phyloP scores from a whole-genome alignment of 1,140 invertebrate species.

The Drosophila mojavensis region DNA sequence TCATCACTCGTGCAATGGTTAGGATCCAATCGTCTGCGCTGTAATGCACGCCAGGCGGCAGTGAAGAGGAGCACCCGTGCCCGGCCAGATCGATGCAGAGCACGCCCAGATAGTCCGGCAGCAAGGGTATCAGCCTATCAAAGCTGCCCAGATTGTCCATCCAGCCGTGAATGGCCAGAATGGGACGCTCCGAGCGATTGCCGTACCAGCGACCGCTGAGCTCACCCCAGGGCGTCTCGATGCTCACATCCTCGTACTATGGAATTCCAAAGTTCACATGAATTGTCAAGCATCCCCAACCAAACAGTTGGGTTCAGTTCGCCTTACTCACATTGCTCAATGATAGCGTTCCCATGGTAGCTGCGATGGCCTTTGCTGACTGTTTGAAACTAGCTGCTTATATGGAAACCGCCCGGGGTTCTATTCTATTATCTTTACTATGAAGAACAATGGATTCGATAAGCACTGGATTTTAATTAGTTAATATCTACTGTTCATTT shows the following conservation, averaged over 20 bases:
- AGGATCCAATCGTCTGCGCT: constrained; percentile 85
- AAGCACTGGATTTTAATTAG: constrained; percentile 8
- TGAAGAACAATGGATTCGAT: background rate
- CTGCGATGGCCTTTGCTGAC: constrained; percentile 17
- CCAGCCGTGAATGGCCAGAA: constrained; percentile 90
- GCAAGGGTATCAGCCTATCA: constrained; percentile 87
- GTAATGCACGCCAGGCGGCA: constrained; percentile 86
- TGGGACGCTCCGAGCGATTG: constrained; percentile 85
- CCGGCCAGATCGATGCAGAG: constrained; percentile 89
- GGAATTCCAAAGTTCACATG: no score
- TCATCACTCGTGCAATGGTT: constrained; percentile 85
- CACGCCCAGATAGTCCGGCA: constrained; percentile 86
- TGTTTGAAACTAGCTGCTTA: background rate
- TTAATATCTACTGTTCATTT: background rate
- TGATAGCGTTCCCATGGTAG: constrained; percentile 57
- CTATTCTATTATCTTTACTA: constrained; percentile 16
- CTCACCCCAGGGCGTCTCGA: constrained; percentile 87
- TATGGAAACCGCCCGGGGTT: background rate
- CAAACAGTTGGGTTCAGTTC: background rate
- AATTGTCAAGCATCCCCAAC: background rate
- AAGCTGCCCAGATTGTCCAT: constrained; percentile 90
- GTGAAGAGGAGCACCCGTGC: constrained; percentile 88
- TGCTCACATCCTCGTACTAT: constrained; percentile 86
- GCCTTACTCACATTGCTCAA: constrained; percentile 55
- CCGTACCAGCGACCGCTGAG: constrained; percentile 89